These are phyloP conservation scores for Paralichthys olivaceus DNA, from an alignment of 2,113 vertebrate species.

Conservation along the genomic window DNA sequence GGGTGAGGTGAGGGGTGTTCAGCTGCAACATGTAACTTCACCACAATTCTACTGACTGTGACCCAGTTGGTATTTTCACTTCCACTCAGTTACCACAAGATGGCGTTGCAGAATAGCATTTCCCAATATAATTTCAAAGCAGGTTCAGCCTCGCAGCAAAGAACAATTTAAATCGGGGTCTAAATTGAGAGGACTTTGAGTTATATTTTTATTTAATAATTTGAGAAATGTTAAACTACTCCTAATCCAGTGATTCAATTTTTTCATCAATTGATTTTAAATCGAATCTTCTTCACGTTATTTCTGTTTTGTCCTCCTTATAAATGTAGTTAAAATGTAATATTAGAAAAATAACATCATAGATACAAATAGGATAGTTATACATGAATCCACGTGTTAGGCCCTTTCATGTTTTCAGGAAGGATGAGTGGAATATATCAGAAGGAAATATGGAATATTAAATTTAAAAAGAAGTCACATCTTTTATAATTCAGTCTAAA, in stretches of 20 bases:
- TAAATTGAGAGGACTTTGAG: neutral
- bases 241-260: neutral
- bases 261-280: neutral
- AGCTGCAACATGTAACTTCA: no score
- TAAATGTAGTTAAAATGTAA: no score
- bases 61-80: neutral
- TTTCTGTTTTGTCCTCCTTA: no score
- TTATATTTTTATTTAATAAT: neutral
- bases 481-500: no score
- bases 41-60: neutral
- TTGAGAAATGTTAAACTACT: neutral
- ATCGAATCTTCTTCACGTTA: neutral
- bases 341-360: no score
- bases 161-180: neutral
- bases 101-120: slow-evolving; percentile 33
- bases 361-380: no score
- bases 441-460: no score
- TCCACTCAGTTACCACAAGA: slow-evolving; percentile 8
- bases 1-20: no score
- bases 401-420: no score
- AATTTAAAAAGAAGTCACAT: no score
- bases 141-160: neutral
- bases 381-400: no score
- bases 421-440: no score
- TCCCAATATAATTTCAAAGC: neutral